Base-by-base conservation (phyloP, 2,113 vertebrate genomes). In the Hymenochirus boettgeri region DNA sequence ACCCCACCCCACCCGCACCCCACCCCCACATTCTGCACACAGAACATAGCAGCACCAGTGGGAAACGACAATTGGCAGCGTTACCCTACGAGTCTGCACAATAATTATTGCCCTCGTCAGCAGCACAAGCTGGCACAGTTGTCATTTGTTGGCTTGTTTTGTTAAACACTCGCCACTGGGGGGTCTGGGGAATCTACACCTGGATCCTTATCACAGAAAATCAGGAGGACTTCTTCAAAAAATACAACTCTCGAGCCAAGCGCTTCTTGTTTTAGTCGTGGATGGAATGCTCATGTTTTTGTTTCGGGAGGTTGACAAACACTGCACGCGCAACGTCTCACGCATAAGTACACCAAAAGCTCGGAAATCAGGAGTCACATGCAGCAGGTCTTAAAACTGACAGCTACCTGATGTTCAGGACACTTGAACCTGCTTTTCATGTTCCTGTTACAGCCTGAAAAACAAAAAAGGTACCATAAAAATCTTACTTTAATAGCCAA, bases 1-100 rank as follows among this genome's bases (percentile, higher is more conserved):
- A n/a, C n/a, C n/a, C n/a, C n/a, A n/a, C n/a, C n/a, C n/a, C n/a
- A n/a, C n/a, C n/a, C n/a, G n/a, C n/a, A n/a, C n/a, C n/a, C n/a
- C n/a, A n/a, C n/a, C n/a, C n/a, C n/a, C n/a, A n/a, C 92, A 93
- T 81, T 95, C 92, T 8, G 94, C 91, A 15, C 92, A 95, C 51
- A 95, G 78, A 76, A 95, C 92, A 0, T 94, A 95, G 79, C 92
- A 95, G 74, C 92, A 95, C 92, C 92, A 95, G 79, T 95, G 92
- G n/a, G 79, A 95, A 95, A 27, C 88, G 81, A 58, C 92, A 95
- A 22, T 91, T 86, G 74, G n/a, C 92, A 95, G 57, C 91, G 88
- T 35, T 92, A n/a, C 89, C 2, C 86, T 87, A 33, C 88, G 87
- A 0, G 87, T 92, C 82, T 95, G 89, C 70, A 81, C 10, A 95